Conservation (phyloP, 2,113 vertebrate species). For the Aphelocoma coerulescens region DNA sequence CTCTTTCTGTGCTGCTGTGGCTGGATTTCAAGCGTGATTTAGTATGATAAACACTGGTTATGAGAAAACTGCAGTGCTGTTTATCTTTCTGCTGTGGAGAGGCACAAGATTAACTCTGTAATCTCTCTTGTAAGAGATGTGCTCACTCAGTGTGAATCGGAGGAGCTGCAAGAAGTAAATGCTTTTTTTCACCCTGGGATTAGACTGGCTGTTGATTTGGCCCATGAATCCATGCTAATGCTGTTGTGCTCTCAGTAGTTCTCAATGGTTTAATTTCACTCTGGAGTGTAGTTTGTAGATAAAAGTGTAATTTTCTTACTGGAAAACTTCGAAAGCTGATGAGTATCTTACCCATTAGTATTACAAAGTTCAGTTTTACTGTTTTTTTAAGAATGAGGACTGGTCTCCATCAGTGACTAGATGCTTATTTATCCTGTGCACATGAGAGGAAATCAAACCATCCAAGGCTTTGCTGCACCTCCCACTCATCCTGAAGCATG, state of each 20-base stretch:
- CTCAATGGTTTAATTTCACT: background rate
- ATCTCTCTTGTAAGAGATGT: background rate
- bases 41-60: background rate
- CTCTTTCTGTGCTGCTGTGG: background rate
- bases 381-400: background rate
- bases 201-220: background rate
- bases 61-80: background rate
- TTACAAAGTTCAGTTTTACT: background rate
- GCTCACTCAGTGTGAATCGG: background rate
- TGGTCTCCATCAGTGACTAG: background rate
- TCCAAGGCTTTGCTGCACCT: background rate
- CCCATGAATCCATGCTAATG: background rate
- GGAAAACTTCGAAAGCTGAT: background rate
- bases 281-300: background rate
- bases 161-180: background rate
- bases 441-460: background rate
- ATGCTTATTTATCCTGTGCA: background rate
- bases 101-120: background rate
- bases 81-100: background rate
- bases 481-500: background rate
- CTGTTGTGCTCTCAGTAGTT: background rate
- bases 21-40: background rate
- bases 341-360: background rate
- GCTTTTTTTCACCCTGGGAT: background rate
- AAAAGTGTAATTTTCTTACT: background rate